Evolutionary conservation across 2,888 invertebrate genomes (phyloP).

Genomic region (Chirona hameri): DNA sequence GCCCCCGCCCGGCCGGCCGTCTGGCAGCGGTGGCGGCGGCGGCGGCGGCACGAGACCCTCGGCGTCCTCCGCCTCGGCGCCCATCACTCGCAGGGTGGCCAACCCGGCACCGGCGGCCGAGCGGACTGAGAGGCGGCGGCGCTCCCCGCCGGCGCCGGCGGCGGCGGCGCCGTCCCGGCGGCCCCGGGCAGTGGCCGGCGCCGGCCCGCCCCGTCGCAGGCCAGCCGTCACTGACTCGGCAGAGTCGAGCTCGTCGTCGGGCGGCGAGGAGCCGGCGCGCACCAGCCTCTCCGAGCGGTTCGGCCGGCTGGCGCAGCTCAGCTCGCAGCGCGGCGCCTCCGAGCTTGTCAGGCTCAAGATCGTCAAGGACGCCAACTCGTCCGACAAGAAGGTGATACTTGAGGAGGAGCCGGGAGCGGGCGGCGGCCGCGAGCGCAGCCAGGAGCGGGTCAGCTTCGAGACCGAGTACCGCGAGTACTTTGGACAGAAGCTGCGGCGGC

Average conservation of each 20-base stretch:
- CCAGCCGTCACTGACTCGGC: constrained; percentile 53
- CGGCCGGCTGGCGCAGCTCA: constrained; percentile 90
- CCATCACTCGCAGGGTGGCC: constrained; percentile 8
- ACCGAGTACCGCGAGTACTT: constrained; percentile 39
- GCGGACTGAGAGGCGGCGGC: not conserved
- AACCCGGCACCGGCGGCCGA: constrained; percentile 1
- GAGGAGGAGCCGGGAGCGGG: constrained; percentile 37
- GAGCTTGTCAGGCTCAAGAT: constrained; percentile 82
- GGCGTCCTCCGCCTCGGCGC: not conserved
- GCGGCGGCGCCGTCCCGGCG: not conserved
- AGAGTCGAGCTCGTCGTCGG: constrained; percentile 55
- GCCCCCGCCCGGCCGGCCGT: constrained; percentile 54
- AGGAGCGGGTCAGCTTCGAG: constrained; percentile 31
- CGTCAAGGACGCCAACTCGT: constrained; percentile 50
- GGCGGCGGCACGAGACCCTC: not conserved
- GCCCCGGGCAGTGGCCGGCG: not conserved
- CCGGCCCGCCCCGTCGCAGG: not conserved
- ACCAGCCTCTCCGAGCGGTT: constrained; percentile 78
- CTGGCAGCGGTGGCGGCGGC: not conserved
- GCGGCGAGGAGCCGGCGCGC: constrained; percentile 51
- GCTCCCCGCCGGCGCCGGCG: too few relatives aligned
- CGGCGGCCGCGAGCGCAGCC: constrained; percentile 33
- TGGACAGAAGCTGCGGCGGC: constrained; percentile 38
- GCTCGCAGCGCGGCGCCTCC: constrained; percentile 76
- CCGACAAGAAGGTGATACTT: constrained; percentile 46